Conservation (phyloP, 2,888 invertebrate species). For the Tetramorium bicarinatum region DNA sequence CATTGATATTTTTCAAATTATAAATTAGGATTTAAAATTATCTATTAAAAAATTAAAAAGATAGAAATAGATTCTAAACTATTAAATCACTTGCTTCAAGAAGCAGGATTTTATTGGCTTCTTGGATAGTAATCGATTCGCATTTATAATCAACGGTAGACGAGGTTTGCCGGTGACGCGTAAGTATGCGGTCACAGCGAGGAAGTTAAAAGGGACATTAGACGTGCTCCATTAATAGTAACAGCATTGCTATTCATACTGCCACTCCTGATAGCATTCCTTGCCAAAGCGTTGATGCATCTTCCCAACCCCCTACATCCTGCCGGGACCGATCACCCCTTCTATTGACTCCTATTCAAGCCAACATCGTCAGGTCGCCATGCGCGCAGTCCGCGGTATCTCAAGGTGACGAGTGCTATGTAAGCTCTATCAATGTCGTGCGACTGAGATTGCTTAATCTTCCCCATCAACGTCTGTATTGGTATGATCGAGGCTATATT, state of each 20-base stretch:
- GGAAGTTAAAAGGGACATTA: conserved; percentile 58
- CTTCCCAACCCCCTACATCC: conserved; percentile 17
- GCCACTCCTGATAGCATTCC: conserved; percentile 56
- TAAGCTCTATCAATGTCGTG: conserved; percentile 67
- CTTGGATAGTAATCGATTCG: conserved; percentile 11
- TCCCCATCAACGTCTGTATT: conserved; percentile 43
- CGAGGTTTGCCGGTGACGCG: conserved; percentile 18
- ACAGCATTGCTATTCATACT: conserved; percentile 74
- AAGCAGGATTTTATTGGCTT: background rate
- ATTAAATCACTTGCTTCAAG: background rate
- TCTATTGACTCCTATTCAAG: conserved; percentile 37
- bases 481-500: conserved; percentile 34
- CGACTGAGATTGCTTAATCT: conserved; percentile 56
- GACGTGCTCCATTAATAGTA: conserved; percentile 74
- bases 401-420: conserved; percentile 47
- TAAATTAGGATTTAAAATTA: background rate
- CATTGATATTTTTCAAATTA: background rate
- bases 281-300: conserved; percentile 47
- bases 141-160: conserved; percentile 50
- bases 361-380: conserved; percentile 27
- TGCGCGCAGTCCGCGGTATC: conserved; percentile 52
- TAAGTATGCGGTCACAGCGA: conserved; percentile 28
- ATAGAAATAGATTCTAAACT: background rate
- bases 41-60: background rate
- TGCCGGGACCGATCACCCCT: conserved; percentile 18